Evolutionary conservation across 2,888 invertebrate species (phyloP).

Genomic region (Junonia oenone): DNA sequence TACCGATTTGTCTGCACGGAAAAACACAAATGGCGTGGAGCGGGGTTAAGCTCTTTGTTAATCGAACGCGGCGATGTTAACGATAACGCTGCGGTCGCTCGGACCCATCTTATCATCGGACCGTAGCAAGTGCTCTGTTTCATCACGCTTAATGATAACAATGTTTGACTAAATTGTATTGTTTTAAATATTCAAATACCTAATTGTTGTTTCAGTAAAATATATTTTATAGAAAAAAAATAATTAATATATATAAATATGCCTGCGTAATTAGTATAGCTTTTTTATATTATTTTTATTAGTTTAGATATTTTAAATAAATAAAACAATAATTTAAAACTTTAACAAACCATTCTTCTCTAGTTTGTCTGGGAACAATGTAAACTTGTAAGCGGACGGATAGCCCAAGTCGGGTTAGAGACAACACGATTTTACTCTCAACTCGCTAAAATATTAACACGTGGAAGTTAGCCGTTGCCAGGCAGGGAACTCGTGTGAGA

Average conservation of each 20-base stretch:
- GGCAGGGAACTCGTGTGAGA: slow-evolving; percentile 56
- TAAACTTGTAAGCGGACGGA: slow-evolving; percentile 27
- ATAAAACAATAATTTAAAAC: too few species aligned
- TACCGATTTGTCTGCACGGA: slow-evolving; percentile 72
- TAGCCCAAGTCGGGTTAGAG: slow-evolving; percentile 44
- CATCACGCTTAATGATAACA: slow-evolving; percentile 7
- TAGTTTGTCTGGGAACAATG: not conserved
- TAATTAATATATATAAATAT: too few species aligned
- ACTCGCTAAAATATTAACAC: slow-evolving; percentile 68
- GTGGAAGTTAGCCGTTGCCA: slow-evolving; percentile 41
- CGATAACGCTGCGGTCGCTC: slow-evolving; percentile 41
- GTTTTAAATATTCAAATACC: not conserved
- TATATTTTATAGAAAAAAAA: too few species aligned
- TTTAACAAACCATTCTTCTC: not conserved
- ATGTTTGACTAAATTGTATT: not conserved
- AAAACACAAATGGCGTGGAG: slow-evolving; percentile 69
- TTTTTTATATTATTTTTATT: too few species aligned
- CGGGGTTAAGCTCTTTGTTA: slow-evolving; percentile 66
- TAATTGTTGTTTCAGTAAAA: too few species aligned
- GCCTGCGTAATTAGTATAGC: too few species aligned
- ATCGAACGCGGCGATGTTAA: slow-evolving; percentile 57
- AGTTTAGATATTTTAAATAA: too few species aligned
- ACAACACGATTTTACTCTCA: slow-evolving; percentile 63
- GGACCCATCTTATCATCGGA: slow-evolving; percentile 31
- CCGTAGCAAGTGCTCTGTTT: slow-evolving; percentile 28